Base-by-base conservation (phyloP, 1,140 invertebrate species). In the Aculops lycopersici region DNA sequence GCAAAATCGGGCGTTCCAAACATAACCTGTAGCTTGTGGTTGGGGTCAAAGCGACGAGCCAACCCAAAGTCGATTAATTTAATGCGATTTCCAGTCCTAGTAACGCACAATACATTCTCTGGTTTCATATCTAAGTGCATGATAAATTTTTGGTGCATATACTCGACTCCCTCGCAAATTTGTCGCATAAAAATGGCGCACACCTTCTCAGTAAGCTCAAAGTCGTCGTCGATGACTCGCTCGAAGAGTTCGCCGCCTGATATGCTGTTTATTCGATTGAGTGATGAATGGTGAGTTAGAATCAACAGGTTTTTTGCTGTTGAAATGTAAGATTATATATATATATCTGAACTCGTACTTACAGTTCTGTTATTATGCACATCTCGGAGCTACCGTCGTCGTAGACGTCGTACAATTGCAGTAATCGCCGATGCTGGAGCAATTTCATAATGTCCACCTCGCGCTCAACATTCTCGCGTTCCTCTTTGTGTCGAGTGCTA, bases 1-100 rank as follows among this genome's bases (percentile, higher is more conserved):
- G 92, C 83, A 58, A 97, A 95, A 59, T 95, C 88, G 0, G 86
- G 83, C 2, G 86, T 95, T n/a, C 86, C 86, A 55, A 92, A 94
- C 24, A 94, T n/a, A 0, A 52, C 47, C 36, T 52, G 51, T 3
- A 95, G 59, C 50, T 88, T 84, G 59, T 84, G 83, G 42, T 69
- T 68, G 0, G 83, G 79, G 55, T 88, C 77, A 48, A 73, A 90
- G 54, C 78, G 72, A 43, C 84, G 62, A 1, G 88, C 86, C 40
- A 97, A 58, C 15, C 88, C 88, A 57, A 92, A 94, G 57, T 90
- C 83, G 44, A 95, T 95, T 46, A 95, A 83, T 61, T 97, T 95
- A 48, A 97, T 83, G 47, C 84, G 66, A 55, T 94, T 94, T 4
- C 86, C 84, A 21, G 76, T 71, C 55, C 79, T 76, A 40, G 83